Percentiles rank a stretch among this genome's conserved stretches.
These are phyloP conservation scores for Triplophysa siluroides DNA, from an alignment of 2,113 vertebrate genomes.

Conservation along the genomic window DNA sequence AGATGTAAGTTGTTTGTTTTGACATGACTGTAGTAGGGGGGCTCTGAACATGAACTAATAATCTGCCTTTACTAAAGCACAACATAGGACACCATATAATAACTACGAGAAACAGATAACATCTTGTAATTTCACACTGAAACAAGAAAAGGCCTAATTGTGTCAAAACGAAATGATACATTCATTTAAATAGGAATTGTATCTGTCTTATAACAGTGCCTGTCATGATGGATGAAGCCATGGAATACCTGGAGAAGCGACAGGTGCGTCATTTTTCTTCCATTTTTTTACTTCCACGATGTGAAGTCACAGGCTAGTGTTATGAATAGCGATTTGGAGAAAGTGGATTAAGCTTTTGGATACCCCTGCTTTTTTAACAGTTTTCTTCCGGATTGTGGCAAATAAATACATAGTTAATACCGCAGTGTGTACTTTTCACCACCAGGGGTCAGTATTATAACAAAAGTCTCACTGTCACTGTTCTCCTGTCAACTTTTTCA, in stretches of 20 bases:
- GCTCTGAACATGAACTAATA: too few relatives aligned
- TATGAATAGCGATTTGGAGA: not conserved
- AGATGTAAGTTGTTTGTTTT: slow-evolving; percentile 69
- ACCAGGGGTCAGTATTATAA: slow-evolving; percentile 59
- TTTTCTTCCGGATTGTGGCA: too few relatives aligned
- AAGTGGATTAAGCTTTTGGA: not conserved
- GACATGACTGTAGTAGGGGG: too few relatives aligned
- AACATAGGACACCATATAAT: too few relatives aligned
- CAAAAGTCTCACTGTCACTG: not conserved
- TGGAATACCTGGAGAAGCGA: slow-evolving; percentile 90
- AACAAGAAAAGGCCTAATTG: too few relatives aligned
- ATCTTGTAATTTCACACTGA: too few relatives aligned
- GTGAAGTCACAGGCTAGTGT: not conserved
- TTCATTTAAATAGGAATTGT: not conserved
- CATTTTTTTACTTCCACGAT: not conserved
- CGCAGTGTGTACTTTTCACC: slow-evolving; percentile 32
- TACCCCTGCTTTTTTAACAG: not conserved
- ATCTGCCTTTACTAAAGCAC: too few relatives aligned
- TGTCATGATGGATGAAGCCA: slow-evolving; percentile 94
- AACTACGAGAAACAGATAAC: too few relatives aligned
- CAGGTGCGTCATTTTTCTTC: slow-evolving; percentile 73
- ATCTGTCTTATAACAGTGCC: slow-evolving; percentile 78
- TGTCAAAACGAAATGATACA: too few relatives aligned
- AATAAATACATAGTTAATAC: not conserved
- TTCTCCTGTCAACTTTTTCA: slow-evolving; percentile 64